Evolutionary conservation across 2,113 vertebrate species (phyloP).

Genomic region (Plotosus lineatus): DNA sequence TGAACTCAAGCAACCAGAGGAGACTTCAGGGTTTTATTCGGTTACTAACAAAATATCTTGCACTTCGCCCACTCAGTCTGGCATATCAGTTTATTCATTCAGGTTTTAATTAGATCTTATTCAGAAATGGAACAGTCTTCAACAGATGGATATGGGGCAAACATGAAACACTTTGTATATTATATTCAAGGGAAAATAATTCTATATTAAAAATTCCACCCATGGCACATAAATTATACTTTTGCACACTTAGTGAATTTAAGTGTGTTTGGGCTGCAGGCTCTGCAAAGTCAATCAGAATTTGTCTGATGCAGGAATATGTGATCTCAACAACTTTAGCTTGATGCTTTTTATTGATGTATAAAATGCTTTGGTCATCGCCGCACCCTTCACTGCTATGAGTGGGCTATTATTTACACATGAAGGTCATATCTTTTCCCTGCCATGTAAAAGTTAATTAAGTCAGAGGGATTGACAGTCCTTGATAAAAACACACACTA

Average conservation of each 20-base stretch:
- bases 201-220: neutral
- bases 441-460: constrained; percentile 69
- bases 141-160: neutral
- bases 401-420: constrained; percentile 66
- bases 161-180: constrained; percentile 1
- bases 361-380: constrained; percentile 16
- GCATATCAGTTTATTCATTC: constrained; percentile 24
- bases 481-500: constrained; percentile 69
- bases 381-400: constrained; percentile 46
- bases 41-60: neutral
- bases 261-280: constrained; percentile 1
- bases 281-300: constrained; percentile 18
- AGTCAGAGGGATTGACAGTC: constrained; percentile 69
- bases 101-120: constrained; percentile 38
- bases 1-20: too few species aligned
- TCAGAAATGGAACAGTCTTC: neutral
- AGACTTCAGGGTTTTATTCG: too few species aligned
- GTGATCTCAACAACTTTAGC: constrained; percentile 25
- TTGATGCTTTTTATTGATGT: constrained; percentile 26
- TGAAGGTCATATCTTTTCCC: constrained; percentile 70
- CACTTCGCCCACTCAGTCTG: constrained; percentile 10
- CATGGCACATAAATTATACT: neutral
- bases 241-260: constrained; percentile 22
- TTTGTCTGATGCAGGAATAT: constrained; percentile 11
- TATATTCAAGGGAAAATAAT: neutral